Base-by-base conservation (phyloP, 2,888 invertebrate genomes). In the Drosophila stalkeri region DNA sequence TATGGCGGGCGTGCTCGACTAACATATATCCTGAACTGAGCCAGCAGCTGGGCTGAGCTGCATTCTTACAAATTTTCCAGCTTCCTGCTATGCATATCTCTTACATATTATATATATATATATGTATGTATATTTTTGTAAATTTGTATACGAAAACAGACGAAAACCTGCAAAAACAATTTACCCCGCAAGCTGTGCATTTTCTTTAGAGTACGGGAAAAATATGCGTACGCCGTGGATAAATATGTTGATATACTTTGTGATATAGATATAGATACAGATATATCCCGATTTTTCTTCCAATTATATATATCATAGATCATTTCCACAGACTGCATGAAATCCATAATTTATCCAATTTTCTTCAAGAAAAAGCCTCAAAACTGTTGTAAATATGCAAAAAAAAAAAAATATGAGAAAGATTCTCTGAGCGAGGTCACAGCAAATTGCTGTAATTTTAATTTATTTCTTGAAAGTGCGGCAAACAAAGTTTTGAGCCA, bases 401-500 rank as follows among this genome's bases (percentile, higher is more conserved):
- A 37, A 63, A 67, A 75, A 64, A 23, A 37, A 41, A 63, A 62
- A 0, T 1, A 39, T 6, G 2, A 33, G 33, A 33, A 76, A 62
- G 37, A 39, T 54, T 66, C 23, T 44, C 54, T 79, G 62, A 64
- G 55, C 60, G 63, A 57, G 54, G 67, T 62, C 46, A 31, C 70
- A 74, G 67, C 54, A 75, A 75, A 72, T 77, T 69, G 75, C 43
- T 83, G 81, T 71, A 86, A 85, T 86, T 86, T 83, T 76, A 82
- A 85, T 86, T 83, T 80, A 77, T 82, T 79, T 82, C 84, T 64
- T 33, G 33, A 51, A 51, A 33, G 43, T 51, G 43, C 52, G 16
- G 41, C 57, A 64, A 63, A 52, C 43, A 75, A 78, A 78, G 44
- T 78, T 75, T 43, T 9, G 41, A 31, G 69, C 61, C 61, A 55